Conservation (phyloP, 2,888 invertebrate species). For the Lepeophtheirus nordmannii region DNA sequence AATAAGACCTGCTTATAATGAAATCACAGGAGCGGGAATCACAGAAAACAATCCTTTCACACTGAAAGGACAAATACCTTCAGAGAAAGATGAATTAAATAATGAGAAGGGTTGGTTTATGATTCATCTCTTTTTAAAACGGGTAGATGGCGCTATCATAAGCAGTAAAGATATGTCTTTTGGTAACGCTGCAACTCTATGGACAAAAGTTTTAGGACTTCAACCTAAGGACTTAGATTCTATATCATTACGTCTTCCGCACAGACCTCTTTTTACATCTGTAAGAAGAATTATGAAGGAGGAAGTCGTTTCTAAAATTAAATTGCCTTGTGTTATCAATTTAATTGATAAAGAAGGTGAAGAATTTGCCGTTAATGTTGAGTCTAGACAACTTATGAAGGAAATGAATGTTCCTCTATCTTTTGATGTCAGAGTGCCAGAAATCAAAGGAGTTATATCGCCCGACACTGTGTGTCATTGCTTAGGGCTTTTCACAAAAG, state of each 20-base stretch:
- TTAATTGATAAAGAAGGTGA: neutral
- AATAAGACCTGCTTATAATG: neutral
- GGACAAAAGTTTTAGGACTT: neutral
- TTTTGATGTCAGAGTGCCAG: conserved; percentile 1
- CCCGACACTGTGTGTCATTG: no score
- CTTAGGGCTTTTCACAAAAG: neutral
- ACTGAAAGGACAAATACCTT: neutral
- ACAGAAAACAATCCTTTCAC: neutral
- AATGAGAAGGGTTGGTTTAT: neutral
- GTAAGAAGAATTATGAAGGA: neutral
- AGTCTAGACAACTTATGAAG: neutral
- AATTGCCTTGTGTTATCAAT: neutral
- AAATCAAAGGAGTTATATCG: neutral
- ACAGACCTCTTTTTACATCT: neutral
- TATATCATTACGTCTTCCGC: neutral
- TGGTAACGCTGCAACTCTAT: neutral
- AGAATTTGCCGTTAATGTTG: neutral
- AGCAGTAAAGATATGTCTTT: neutral
- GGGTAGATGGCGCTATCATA: neutral
- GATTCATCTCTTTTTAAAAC: neutral
- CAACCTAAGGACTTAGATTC: neutral
- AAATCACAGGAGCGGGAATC: neutral
- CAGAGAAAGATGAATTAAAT: conserved; percentile 1
- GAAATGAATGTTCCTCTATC: neutral
- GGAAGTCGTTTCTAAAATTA: neutral